These are phyloP conservation scores for Nycteola revayana DNA, from an alignment of 2,888 invertebrate species.

Conservation along the genomic window DNA sequence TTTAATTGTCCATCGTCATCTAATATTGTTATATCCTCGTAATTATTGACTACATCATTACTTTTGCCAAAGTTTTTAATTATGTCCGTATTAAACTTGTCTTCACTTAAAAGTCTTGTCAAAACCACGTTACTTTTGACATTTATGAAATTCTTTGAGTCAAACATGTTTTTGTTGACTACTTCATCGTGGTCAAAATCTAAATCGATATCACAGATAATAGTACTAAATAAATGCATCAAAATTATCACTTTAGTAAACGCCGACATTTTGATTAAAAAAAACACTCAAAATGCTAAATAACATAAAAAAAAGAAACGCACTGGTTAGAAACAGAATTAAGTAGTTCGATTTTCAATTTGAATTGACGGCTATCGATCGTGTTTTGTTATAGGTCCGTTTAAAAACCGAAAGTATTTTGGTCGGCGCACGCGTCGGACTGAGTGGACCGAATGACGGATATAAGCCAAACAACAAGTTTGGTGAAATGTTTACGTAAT, in stretches of 20 bases:
- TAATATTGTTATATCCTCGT: slow-evolving; percentile 65
- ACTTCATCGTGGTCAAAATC: slow-evolving; percentile 13
- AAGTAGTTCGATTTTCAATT: background rate
- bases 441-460: slow-evolving; percentile 56
- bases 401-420: slow-evolving; percentile 58
- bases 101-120: slow-evolving; percentile 46
- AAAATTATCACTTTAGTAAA: slow-evolving; percentile 38
- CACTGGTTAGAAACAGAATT: slow-evolving; percentile 1
- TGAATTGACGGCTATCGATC: slow-evolving; percentile 1
- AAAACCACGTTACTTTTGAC: slow-evolving; percentile 39
- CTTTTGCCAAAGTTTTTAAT: slow-evolving; percentile 45
- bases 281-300: background rate
- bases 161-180: slow-evolving; percentile 45
- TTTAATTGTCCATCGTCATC: slow-evolving; percentile 59
- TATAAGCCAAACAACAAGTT: slow-evolving; percentile 55
- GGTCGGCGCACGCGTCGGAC: slow-evolving; percentile 38
- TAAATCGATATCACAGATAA: slow-evolving; percentile 36
- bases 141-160: slow-evolving; percentile 47
- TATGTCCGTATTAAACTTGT: slow-evolving; percentile 45
- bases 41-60: slow-evolving; percentile 52
- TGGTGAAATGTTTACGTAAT: slow-evolving; percentile 74
- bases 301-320: slow-evolving; percentile 5
- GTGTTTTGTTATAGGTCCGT: slow-evolving; percentile 12
- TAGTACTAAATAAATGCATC: slow-evolving; percentile 32
- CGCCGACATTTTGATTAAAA: slow-evolving; percentile 12